Conservation (phyloP, 2,888 invertebrate genomes). For the Eupithecia vulgata region DNA sequence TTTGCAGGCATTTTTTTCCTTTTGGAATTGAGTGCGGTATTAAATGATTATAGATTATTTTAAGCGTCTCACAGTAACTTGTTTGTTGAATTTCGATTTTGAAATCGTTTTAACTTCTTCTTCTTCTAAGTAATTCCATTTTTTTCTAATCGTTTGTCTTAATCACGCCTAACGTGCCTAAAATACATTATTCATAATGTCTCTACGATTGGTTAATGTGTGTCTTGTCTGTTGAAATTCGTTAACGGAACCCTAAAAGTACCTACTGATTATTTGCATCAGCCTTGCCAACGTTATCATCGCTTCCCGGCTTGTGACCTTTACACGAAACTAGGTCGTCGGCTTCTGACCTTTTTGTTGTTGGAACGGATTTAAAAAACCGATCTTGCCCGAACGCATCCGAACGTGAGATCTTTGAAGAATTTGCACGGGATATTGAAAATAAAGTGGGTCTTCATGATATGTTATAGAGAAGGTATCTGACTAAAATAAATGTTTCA, state of each 20-base stretch:
- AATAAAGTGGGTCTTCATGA: neutral
- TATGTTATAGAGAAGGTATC: too few relatives aligned
- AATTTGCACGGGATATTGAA: neutral
- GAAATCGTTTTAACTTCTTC: too few relatives aligned
- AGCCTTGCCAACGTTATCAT: slow-evolving; percentile 76
- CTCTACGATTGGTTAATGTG: neutral
- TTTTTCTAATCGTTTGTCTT: too few relatives aligned
- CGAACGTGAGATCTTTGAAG: slow-evolving; percentile 49
- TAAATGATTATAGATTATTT: neutral
- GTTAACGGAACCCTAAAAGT: neutral
- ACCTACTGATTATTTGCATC: slow-evolving; percentile 38
- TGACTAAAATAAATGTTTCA: too few relatives aligned
- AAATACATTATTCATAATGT: neutral
- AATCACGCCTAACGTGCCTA: too few relatives aligned
- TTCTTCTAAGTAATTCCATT: too few relatives aligned
- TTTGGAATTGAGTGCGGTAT: too few relatives aligned
- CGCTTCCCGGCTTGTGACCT: slow-evolving; percentile 63
- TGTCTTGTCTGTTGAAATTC: neutral
- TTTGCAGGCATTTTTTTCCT: too few relatives aligned
- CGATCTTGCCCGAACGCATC: slow-evolving; percentile 62
- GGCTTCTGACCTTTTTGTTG: slow-evolving; percentile 82
- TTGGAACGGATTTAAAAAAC: slow-evolving; percentile 70
- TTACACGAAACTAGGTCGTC: slow-evolving; percentile 74
- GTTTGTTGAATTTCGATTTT: too few relatives aligned
- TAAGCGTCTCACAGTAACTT: neutral